phyloP scores from a whole-genome alignment of 2,888 invertebrate genomes.

The Megastigmus dorsalis region DNA sequence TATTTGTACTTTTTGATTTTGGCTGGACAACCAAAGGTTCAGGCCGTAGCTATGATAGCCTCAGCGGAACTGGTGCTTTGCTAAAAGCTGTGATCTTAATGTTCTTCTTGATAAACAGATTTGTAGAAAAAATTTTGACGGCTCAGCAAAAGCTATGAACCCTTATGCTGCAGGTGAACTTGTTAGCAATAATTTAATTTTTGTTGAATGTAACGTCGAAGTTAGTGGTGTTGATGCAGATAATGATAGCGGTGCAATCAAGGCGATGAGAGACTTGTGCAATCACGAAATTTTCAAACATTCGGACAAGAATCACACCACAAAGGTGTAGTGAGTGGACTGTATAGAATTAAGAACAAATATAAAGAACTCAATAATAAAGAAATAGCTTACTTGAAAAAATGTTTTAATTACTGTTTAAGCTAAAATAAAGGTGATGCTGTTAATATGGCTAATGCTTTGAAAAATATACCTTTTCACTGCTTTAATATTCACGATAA shows the following conservation, averaged over 20 bases:
- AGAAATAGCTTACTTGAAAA: slow-evolving; percentile 7
- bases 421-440: slow-evolving; percentile 5
- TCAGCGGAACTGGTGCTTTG: not conserved
- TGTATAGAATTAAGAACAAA: slow-evolving; percentile 21
- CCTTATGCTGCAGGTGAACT: slow-evolving; percentile 8
- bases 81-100: not conserved
- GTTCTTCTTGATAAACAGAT: not conserved
- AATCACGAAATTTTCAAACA: slow-evolving; percentile 32
- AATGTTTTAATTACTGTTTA: slow-evolving; percentile 25
- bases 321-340: slow-evolving; percentile 25
- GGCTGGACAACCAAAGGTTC: slow-evolving; percentile 14
- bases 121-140: slow-evolving; percentile 24
- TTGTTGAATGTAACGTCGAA: slow-evolving; percentile 3
- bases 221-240: slow-evolving; percentile 12
- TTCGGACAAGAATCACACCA: slow-evolving; percentile 24
- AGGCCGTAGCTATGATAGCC: slow-evolving; percentile 18
- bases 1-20: not conserved
- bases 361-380: slow-evolving; percentile 23
- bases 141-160: slow-evolving; percentile 33
- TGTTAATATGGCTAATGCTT: slow-evolving; percentile 46
- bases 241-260: slow-evolving; percentile 27
- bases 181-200: slow-evolving; percentile 3
- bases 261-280: not conserved
- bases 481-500: slow-evolving; percentile 54
- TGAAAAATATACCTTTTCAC: slow-evolving; percentile 54